Conservation (phyloP, 2,113 vertebrate species). For the Corythornis madagascariensis region DNA sequence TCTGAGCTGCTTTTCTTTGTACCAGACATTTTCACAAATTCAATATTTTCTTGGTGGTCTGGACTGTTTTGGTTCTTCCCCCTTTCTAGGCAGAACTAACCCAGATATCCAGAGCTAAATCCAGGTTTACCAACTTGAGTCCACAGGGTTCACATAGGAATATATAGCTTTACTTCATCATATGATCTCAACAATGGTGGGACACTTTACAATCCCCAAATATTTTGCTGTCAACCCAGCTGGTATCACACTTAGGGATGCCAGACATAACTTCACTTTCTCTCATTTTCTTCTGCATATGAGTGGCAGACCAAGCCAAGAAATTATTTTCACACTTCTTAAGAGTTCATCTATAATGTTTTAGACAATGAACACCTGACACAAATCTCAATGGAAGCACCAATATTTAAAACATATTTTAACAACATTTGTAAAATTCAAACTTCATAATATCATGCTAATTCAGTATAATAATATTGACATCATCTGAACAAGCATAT, state of each 20-base stretch:
- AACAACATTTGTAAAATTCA: constrained; percentile 8
- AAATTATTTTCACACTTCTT: background rate
- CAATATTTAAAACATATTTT: background rate
- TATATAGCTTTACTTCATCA: background rate
- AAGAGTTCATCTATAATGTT: background rate
- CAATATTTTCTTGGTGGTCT: background rate
- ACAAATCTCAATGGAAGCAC: background rate
- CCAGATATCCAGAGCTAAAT: background rate
- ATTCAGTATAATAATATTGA: constrained; percentile 16
- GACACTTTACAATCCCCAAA: background rate
- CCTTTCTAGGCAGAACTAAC: background rate
- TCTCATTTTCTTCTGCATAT: background rate
- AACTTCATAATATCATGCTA: background rate
- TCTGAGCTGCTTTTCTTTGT: background rate
- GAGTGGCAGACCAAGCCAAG: background rate
- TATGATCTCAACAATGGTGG: background rate
- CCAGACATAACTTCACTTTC: background rate
- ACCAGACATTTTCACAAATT: background rate
- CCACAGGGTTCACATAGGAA: background rate
- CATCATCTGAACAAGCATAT: background rate
- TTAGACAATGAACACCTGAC: background rate
- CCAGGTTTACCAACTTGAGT: background rate
- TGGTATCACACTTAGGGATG: background rate
- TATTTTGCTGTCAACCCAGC: background rate
- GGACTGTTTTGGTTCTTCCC: background rate